Base-by-base conservation (phyloP, 2,797 vertebrate genomes). In the Babyrousa celebensis region DNA sequence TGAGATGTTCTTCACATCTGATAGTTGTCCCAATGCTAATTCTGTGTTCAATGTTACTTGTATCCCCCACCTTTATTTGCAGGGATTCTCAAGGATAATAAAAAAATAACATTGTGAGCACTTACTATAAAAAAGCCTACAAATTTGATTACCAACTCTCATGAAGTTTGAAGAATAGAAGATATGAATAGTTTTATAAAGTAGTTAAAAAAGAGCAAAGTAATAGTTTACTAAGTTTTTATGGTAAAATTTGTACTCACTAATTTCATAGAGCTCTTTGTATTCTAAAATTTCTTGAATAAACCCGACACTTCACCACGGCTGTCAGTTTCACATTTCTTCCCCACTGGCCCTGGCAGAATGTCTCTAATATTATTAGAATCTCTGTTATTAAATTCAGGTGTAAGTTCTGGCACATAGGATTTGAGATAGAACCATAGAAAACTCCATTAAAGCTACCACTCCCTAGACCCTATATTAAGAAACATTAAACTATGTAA, bases 301-400 rank as follows among this genome's bases (percentile, higher is more conserved):
- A 75, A 62, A 85, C 0, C 16, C 4, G 29, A 3, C 16, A 18
- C 2, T 32, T 71, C 32, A 75, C 3, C 3, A 40, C 54, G 10
- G 11, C 2, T 87, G 8, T 67, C 71, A 67, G 70, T 68, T 75
- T 95, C 72, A 4, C 8, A 74, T 60, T 75, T 82, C 7, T 3
- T 3, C 12, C 12, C 0, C 4, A 4, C 43, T 48, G 43, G 6
- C 43, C 43, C 43, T 16, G 14, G 29, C n/a, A 79, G n/a, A 79
- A 60, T 83, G 36, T 54, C 21, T 93, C 7, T 18, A 62, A 72
- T 85, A 25, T 1, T 85, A 56, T 40, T 75, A 60, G 16, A 75
- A 70, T 75, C 20, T 75, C 65, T 80, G 7, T 32, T 11, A 75
- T 91, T 92, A 87, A 92, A 89, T 77, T 77, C 21, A 89, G 7